Percentiles rank a stretch among this genome's conserved stretches.
phyloP scores from a whole-genome alignment of 2,113 vertebrate genomes.

The Rhinolophus ferrumequinum region DNA sequence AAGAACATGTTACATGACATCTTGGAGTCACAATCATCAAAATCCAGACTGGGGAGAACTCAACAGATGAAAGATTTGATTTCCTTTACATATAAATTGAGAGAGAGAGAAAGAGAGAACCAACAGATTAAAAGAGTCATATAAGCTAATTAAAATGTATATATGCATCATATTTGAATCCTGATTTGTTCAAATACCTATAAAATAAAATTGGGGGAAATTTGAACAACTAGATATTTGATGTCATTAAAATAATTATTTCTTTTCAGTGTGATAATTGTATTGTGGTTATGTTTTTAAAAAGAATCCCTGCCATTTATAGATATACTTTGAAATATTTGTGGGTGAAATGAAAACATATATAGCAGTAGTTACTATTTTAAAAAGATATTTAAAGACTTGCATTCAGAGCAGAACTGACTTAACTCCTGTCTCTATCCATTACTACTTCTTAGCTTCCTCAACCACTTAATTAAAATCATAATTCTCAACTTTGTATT shows the following conservation, averaged over 20 bases:
- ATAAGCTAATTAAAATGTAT: neutral
- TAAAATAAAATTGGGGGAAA: neutral
- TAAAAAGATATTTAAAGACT: neutral
- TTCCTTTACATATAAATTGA: neutral
- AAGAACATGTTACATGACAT: neutral
- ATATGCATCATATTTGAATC: neutral
- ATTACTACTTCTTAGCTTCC: neutral
- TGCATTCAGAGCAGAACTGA: neutral
- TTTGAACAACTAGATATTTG: neutral
- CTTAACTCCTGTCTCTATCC: neutral
- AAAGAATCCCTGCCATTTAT: neutral
- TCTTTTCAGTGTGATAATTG: neutral
- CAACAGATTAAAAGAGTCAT: neutral
- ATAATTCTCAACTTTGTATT: neutral
- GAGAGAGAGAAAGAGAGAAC: neutral
- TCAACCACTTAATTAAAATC: neutral
- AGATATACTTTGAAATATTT: neutral
- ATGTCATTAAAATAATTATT: slow-evolving; percentile 3
- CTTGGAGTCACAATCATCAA: neutral
- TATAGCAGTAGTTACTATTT: neutral
- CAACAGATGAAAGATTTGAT: neutral
- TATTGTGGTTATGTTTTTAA: neutral
- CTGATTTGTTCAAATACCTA: neutral
- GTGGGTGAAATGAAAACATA: neutral
- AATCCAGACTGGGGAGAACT: neutral